Percentiles rank a stretch among this genome's conserved stretches.
Evolutionary conservation across 2,888 invertebrate genomes (phyloP).

Genomic region (Cataglyphis rosenhaueri): DNA sequence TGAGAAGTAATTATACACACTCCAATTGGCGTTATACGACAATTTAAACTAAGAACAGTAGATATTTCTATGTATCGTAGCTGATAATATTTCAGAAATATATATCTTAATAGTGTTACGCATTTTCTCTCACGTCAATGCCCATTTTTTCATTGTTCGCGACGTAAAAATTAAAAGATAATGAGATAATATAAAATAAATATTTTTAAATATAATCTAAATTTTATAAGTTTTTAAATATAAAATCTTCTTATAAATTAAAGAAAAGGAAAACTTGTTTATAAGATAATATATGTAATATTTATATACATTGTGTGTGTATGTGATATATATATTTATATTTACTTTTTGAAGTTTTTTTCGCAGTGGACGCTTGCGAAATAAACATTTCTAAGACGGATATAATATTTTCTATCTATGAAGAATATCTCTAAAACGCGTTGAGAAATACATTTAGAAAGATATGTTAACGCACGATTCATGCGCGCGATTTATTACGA

Average conservation of each 20-base stretch:
- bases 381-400: constrained; percentile 21
- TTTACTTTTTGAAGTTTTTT: not conserved
- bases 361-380: not conserved
- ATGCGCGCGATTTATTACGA: not conserved
- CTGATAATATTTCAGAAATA: constrained; percentile 7
- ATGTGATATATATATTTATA: not conserved
- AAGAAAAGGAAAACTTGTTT: not conserved
- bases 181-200: not conserved
- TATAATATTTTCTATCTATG: constrained; percentile 9
- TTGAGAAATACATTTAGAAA: not conserved
- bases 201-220: constrained; percentile 15
- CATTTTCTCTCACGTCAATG: not conserved
- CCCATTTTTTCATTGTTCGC: not conserved
- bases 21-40: constrained; percentile 26
- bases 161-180: not conserved
- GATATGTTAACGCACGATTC: constrained; percentile 39
- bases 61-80: not conserved
- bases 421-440: constrained; percentile 16
- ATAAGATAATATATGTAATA: not conserved
- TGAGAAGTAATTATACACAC: constrained; percentile 5
- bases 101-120: not conserved
- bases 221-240: not conserved
- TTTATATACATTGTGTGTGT: not conserved
- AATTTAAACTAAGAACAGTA: constrained; percentile 13
- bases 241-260: not conserved